Evolutionary conservation across 2,797 vertebrate genomes (phyloP).

Genomic region (Microctenopoma stevenorrisi): DNA sequence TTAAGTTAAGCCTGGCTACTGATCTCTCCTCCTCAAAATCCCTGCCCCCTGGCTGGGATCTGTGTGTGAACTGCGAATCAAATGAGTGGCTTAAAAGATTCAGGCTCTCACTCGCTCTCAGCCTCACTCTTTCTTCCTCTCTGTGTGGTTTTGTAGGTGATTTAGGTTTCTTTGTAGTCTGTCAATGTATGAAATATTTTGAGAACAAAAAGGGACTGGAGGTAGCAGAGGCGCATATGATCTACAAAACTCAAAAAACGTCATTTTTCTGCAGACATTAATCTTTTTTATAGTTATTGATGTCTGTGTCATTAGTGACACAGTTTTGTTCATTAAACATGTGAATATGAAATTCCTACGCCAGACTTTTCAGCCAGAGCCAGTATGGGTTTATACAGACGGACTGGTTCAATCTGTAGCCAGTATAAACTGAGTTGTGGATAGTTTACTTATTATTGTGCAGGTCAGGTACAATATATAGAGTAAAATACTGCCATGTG

Average conservation of each 20-base stretch:
- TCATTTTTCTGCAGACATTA: constrained; percentile 24
- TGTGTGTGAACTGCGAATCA: constrained; percentile 70
- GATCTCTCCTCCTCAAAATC: constrained; percentile 75
- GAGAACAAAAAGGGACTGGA: constrained; percentile 29
- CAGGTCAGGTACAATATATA: background rate
- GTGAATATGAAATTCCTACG: no score
- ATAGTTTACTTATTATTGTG: constrained; percentile 13
- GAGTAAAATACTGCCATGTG: constrained; percentile 10
- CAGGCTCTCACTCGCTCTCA: constrained; percentile 39
- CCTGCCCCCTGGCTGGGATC: constrained; percentile 74
- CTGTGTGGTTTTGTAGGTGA: constrained; percentile 29
- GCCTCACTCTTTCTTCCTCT: constrained; percentile 14
- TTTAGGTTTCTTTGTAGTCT: constrained; percentile 23
- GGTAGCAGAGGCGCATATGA: constrained; percentile 24
- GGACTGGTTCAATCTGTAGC: constrained; percentile 35
- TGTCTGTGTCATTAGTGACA: constrained; percentile 29
- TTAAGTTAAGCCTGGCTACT: constrained; percentile 73
- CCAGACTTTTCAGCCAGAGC: constrained; percentile 41
- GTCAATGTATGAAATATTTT: constrained; percentile 48
- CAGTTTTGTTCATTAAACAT: background rate
- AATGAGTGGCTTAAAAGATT: constrained; percentile 67
- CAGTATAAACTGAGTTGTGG: constrained; percentile 2
- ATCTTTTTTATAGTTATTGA: no score
- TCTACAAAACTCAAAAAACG: constrained; percentile 19
- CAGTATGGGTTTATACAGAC: constrained; percentile 15